These are phyloP conservation scores for Orbicella faveolata DNA, from an alignment of 64 coral and sea anemone genomes.

Conservation along the genomic window DNA sequence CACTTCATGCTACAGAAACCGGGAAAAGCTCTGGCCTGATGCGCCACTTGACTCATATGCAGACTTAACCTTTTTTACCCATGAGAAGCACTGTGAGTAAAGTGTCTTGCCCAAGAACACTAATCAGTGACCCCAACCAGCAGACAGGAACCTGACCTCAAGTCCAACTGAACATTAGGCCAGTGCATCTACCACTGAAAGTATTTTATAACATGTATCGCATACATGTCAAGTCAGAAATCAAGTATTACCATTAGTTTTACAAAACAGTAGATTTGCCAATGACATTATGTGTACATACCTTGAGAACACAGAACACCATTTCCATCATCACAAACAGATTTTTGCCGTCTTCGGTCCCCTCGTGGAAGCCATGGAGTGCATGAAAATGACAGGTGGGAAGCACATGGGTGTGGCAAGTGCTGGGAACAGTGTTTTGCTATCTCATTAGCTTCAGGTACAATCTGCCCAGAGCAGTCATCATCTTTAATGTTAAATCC, in stretches of 20 bases:
- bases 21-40: too few species aligned
- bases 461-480: not conserved
- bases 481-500: not conserved
- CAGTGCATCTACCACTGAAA: not conserved
- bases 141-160: too few species aligned
- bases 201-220: too few species aligned
- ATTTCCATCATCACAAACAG: not conserved
- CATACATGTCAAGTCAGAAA: too few species aligned
- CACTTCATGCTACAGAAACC: too few species aligned
- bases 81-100: too few species aligned
- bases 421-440: not conserved
- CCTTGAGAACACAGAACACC: not conserved
- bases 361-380: conserved; percentile 91
- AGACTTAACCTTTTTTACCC: too few species aligned
- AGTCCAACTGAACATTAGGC: too few species aligned
- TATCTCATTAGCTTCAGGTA: not conserved
- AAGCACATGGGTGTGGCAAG: conserved; percentile 46
- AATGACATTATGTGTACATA: not conserved
- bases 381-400: conserved; percentile 88
- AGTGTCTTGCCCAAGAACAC: too few species aligned
- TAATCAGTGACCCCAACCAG: too few species aligned
- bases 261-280: not conserved
- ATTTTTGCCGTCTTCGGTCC: conserved; percentile 8
- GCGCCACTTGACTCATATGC: too few species aligned
- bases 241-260: not conserved